Evolutionary conservation across 1,140 invertebrate genomes (phyloP).

Genomic region (Wasmannia auropunctata): DNA sequence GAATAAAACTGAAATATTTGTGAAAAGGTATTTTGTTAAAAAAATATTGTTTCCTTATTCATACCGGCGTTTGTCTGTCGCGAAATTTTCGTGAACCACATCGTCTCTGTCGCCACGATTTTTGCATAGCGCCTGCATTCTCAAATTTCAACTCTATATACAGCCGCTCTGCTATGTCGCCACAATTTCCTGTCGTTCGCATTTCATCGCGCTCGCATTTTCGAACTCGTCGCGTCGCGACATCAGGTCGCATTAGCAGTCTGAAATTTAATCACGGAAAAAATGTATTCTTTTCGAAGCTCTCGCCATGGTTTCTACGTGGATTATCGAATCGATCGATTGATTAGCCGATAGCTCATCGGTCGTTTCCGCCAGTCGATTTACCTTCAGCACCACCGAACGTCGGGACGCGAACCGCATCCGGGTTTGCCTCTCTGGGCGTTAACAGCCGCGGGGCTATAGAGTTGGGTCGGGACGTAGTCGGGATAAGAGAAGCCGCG

Average conservation of each 20-base stretch:
- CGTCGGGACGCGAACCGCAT: not conserved
- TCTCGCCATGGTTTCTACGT: not conserved
- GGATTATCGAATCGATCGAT: not conserved
- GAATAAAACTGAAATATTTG: conserved; percentile 20
- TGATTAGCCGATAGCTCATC: not conserved
- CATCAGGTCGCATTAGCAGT: not conserved
- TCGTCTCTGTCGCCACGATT: not conserved
- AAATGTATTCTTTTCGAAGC: conserved; percentile 25
- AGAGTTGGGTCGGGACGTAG: not conserved
- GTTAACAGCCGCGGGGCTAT: not conserved
- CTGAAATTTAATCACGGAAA: conserved; percentile 1
- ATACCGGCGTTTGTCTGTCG: not conserved
- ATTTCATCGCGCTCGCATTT: conserved; percentile 23
- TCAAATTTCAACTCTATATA: not conserved
- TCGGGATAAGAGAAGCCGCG: not conserved
- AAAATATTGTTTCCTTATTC: not conserved
- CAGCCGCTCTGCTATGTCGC: not conserved
- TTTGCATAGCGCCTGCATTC: conserved; percentile 32
- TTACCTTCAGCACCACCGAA: not conserved
- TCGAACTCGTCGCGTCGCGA: not conserved
- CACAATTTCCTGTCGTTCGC: not conserved
- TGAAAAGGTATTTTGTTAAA: not conserved
- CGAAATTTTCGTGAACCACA: not conserved
- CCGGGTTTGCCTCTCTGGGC: not conserved
- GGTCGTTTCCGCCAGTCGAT: not conserved